These are phyloP conservation scores for Pandion haliaetus DNA, from an alignment of 2,113 vertebrate genomes.

Conservation along the genomic window DNA sequence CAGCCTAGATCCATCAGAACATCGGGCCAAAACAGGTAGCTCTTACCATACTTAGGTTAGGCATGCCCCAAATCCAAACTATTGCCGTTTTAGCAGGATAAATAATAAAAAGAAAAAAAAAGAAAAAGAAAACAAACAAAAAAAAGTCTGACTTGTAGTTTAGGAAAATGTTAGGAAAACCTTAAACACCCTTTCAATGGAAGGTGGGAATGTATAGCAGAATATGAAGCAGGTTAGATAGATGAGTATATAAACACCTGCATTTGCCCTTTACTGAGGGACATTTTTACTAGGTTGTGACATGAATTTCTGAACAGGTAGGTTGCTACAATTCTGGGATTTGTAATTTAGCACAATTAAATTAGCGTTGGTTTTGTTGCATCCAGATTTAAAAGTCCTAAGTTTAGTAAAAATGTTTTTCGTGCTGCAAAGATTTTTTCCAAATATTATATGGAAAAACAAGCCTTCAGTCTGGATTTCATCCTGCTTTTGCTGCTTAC, in stretches of 20 bases:
- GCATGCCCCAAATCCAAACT: background rate
- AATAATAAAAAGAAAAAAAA: no score
- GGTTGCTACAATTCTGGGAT: background rate
- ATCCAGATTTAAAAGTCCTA: background rate
- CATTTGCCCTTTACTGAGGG: background rate
- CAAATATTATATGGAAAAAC: background rate
- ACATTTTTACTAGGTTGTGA: background rate
- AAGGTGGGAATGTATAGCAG: background rate
- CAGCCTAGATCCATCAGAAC: background rate
- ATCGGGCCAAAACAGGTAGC: background rate
- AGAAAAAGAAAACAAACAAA: no score
- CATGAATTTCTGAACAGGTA: background rate
- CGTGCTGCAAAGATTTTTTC: background rate
- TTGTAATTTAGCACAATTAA: background rate
- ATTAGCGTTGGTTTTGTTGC: accelerated
- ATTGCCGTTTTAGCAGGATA: background rate
- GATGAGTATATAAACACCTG: background rate
- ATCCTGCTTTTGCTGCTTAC: background rate
- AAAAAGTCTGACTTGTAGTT: background rate
- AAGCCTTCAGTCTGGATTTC: background rate
- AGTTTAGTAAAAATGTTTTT: background rate
- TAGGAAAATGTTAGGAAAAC: background rate
- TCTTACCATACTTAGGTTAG: background rate
- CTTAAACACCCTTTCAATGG: background rate
- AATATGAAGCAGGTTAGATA: background rate